A percentile compares a stretch with the other conserved stretches of the same genome.
Evolutionary conservation across 2,797 vertebrate species (phyloP).

Genomic region (Rhynchotus rufescens): DNA sequence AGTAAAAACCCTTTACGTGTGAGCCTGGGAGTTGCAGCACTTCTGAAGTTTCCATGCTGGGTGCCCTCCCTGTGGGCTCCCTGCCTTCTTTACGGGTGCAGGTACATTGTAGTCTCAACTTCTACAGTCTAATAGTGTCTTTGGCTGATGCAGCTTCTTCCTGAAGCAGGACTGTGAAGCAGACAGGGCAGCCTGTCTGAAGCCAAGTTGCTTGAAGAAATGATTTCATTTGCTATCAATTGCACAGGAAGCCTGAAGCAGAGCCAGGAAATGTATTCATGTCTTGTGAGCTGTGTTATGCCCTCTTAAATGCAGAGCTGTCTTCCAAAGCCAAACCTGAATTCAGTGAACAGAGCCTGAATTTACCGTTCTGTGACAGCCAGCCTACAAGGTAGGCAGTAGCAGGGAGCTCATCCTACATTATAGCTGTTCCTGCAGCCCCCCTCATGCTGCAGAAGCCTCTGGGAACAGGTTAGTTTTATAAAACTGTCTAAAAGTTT

Average conservation of each 20-base stretch:
- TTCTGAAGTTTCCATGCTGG: background rate
- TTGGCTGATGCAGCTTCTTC: constrained; percentile 21
- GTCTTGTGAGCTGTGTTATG: background rate
- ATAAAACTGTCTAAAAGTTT: background rate
- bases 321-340: background rate
- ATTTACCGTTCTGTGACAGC: background rate
- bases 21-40: background rate
- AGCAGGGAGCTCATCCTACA: background rate
- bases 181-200: background rate
- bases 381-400: background rate
- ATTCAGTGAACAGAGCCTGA: background rate
- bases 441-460: background rate
- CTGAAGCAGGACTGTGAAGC: background rate
- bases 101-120: constrained; percentile 9
- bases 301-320: background rate
- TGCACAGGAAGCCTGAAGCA: background rate
- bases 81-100: background rate
- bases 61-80: background rate
- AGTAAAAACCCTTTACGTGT: background rate
- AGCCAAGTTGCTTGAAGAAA: constrained; percentile 22
- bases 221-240: background rate
- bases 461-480: background rate
- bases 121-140: constrained; percentile 12
- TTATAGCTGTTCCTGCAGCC: background rate
- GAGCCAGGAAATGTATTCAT: background rate